These are phyloP conservation scores for Panthera uncia DNA, from an alignment of 2,113 vertebrate genomes.

Conservation along the genomic window DNA sequence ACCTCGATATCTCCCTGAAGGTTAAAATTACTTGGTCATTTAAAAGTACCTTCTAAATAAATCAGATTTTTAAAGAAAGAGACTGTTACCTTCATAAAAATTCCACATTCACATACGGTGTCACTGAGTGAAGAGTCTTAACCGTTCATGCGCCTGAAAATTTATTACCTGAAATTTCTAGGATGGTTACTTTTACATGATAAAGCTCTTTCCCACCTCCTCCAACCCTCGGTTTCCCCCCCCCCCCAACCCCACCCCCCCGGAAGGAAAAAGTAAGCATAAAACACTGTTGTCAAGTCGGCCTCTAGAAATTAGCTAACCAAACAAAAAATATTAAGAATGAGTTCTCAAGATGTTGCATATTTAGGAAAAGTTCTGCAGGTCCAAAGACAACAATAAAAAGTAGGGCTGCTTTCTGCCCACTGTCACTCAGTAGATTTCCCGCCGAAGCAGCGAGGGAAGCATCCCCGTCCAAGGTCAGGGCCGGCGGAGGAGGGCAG, in stretches of 20 bases:
- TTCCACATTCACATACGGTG: conserved; percentile 64
- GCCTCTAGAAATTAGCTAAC: conserved; percentile 72
- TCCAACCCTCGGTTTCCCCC: neutral
- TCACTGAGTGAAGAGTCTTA: conserved; percentile 55
- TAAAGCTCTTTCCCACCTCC: conserved; percentile 69
- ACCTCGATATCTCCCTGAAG: conserved; percentile 57
- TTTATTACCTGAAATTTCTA: conserved; percentile 75
- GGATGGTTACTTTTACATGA: conserved; percentile 74
- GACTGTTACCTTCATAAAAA: conserved; percentile 71
- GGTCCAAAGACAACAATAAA: conserved; percentile 45
- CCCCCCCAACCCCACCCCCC: no score
- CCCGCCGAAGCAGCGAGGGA: conserved; percentile 3
- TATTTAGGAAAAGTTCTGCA: conserved; percentile 66
- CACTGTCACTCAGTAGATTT: neutral
- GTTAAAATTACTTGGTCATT: conserved; percentile 75
- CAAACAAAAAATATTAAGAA: neutral
- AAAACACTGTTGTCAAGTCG: conserved; percentile 78
- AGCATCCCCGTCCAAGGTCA: conserved; percentile 50
- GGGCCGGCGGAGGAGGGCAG: conserved; percentile 31
- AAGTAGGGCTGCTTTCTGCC: conserved; percentile 53
- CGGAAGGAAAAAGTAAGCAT: conserved; percentile 52
- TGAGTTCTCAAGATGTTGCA: neutral
- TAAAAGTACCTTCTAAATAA: conserved; percentile 72
- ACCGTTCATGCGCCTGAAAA: conserved; percentile 53
- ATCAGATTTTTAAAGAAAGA: conserved; percentile 71